phyloP scores from a whole-genome alignment of 37 sponge, comb jelly and placozoan species.

The Haliclona indistincta region DNA sequence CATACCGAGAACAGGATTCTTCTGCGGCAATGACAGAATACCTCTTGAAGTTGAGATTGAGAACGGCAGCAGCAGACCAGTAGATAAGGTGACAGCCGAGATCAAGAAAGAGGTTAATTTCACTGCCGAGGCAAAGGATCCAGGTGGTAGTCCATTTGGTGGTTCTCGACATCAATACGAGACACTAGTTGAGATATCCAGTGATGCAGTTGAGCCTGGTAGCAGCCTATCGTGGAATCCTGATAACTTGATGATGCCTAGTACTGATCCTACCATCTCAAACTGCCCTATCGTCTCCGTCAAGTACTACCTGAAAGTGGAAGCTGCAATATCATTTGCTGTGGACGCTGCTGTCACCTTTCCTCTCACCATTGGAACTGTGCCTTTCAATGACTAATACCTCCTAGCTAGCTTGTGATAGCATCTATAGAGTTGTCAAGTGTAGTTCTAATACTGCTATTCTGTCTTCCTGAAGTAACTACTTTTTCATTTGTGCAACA shows the following conservation, averaged over 20 bases:
- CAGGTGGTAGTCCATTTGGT: too few species aligned
- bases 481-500: too few species aligned
- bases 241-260: conserved; percentile 20
- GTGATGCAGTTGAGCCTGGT: conserved; percentile 1
- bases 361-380: conserved; percentile 46
- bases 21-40: conserved; percentile 12
- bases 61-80: conserved; percentile 27
- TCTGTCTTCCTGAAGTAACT: too few species aligned
- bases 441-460: too few species aligned
- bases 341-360: conserved; percentile 21
- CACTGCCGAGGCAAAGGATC: too few species aligned
- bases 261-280: conserved; percentile 9
- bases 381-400: too few species aligned
- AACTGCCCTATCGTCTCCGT: conserved; percentile 29
- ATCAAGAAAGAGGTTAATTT: neutral
- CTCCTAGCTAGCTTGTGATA: too few species aligned
- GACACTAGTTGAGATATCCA: too few species aligned
- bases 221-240: conserved; percentile 7
- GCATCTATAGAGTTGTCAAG: too few species aligned
- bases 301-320: conserved; percentile 19
- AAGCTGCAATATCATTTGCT: conserved; percentile 25
- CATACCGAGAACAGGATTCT: conserved; percentile 53
- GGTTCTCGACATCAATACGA: too few species aligned
- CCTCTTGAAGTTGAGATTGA: conserved; percentile 34
- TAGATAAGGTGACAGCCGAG: neutral